phyloP scores from a whole-genome alignment of 1,140 invertebrate species.

The Sinonovacula constricta region DNA sequence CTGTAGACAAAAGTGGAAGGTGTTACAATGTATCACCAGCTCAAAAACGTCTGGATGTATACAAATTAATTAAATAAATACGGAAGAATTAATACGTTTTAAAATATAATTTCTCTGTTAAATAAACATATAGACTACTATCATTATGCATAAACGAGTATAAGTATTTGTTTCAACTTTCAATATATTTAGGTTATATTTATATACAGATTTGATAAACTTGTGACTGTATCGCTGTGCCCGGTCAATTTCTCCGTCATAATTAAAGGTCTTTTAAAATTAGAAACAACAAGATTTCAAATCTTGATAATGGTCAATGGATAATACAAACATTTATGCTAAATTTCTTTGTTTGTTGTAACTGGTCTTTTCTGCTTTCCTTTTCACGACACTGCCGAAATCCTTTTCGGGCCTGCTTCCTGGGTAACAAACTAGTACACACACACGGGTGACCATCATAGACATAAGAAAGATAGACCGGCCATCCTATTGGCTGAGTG shows the following conservation, averaged over 20 bases:
- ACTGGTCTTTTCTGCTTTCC: slow-evolving; percentile 29
- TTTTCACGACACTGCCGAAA: slow-evolving; percentile 29
- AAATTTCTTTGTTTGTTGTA: slow-evolving; percentile 31
- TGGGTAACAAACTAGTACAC: slow-evolving; percentile 21
- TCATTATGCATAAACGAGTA: slow-evolving; percentile 24
- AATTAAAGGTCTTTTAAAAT: slow-evolving; percentile 31
- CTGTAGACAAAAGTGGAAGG: slow-evolving; percentile 29
- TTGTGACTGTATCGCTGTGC: slow-evolving; percentile 29
- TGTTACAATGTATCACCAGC: slow-evolving; percentile 26
- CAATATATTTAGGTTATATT: slow-evolving; percentile 31
- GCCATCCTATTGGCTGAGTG: too few relatives aligned
- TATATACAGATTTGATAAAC: slow-evolving; percentile 29
- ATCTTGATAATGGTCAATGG: slow-evolving; percentile 21
- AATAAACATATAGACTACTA: slow-evolving; percentile 29
- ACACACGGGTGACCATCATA: slow-evolving; percentile 23
- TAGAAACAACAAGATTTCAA: slow-evolving; percentile 24
- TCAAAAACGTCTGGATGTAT: slow-evolving; percentile 24
- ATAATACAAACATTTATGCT: slow-evolving; percentile 29
- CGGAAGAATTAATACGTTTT: slow-evolving; percentile 27
- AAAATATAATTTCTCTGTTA: slow-evolving; percentile 29
- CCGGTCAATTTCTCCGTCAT: slow-evolving; percentile 25
- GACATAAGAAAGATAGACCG: too few relatives aligned
- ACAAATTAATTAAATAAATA: slow-evolving; percentile 25
- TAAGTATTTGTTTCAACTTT: slow-evolving; percentile 31
- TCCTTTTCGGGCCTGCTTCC: slow-evolving; percentile 19